phyloP scores from a whole-genome alignment of 2,797 vertebrate species.

The Leptatherina wallacei region DNA sequence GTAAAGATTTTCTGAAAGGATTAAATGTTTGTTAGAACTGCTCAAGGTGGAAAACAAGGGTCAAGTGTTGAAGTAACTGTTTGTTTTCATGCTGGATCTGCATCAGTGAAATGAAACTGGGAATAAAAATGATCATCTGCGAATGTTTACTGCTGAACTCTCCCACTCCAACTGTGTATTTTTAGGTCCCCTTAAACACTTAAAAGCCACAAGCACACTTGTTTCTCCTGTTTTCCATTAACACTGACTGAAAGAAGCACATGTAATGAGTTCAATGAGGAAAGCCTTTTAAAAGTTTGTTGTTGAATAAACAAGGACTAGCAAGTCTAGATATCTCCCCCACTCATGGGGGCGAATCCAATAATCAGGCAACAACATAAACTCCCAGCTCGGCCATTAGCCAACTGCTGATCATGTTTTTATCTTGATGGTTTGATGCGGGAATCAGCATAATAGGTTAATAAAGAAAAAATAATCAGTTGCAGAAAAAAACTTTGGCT shows the following conservation, averaged over 20 bases:
- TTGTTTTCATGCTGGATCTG: constrained; percentile 16
- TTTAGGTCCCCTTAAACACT: constrained; percentile 46
- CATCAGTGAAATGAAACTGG: constrained; percentile 23
- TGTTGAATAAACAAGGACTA: constrained; percentile 48
- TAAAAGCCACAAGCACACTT: constrained; percentile 55
- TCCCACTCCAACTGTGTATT: constrained; percentile 43
- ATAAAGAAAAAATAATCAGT: constrained; percentile 48
- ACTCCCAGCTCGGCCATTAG: constrained; percentile 39
- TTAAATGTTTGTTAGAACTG: constrained; percentile 17
- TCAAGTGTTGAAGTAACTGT: not conserved
- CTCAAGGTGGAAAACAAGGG: not conserved
- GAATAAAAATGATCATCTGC: constrained; percentile 33
- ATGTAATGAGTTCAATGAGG: constrained; percentile 51
- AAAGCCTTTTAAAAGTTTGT: constrained; percentile 33
- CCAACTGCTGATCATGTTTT: constrained; percentile 52
- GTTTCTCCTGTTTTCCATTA: constrained; percentile 58
- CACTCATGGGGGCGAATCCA: constrained; percentile 53
- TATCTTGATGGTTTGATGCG: constrained; percentile 30
- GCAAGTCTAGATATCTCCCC: constrained; percentile 15
- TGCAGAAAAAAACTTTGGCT: constrained; percentile 1
- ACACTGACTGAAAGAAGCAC: constrained; percentile 14
- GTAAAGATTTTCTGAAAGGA: constrained; percentile 22
- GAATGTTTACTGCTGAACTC: constrained; percentile 50
- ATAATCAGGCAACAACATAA: constrained; percentile 54
- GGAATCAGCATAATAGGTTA: constrained; percentile 51